Base-by-base conservation (phyloP, 2,888 invertebrate genomes). In the Lydus trimaculatus region DNA sequence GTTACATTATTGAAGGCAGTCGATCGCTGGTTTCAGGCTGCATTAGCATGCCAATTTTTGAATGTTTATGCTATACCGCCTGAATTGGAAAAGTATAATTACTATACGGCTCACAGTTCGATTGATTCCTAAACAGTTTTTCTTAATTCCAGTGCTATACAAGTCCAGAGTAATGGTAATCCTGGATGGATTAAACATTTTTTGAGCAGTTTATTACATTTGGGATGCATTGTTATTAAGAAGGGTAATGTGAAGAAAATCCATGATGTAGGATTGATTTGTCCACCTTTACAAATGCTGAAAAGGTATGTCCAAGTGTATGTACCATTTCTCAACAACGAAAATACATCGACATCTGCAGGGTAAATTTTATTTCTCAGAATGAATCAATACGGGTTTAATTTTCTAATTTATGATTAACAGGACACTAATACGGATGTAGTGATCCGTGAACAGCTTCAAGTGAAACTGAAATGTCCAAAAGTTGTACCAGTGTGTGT, bases 1-100 rank as follows among this genome's bases (percentile, higher is more conserved):
- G 82, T 83, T 15, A 75, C 87, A 4, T 80, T 84, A n/a, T 76
- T 91, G 20, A 43, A 73, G 7, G 87, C 88, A 0, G 85, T 91
- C 20, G 88, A 89, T 69, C 87, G 88, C 66, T 88, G 88, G 86
- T 90, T 86, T 76, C 90, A 90, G 68, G 88, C 88, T 2, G 89
- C 88, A 0, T 80, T 91, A 1, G 89, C 89, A 0, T 91, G 91
- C 77, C 91, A 91, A 77, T 83, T 91, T 61, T 82, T 91, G 31
- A 87, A 90, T 60, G 90, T 90, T 0, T 84, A 86, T 66, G 91
- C 89, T 0, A 88, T 91, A 70, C 89, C 91, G 0, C 84, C 89
- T 0, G 91, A 91, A 78, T 83, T 91, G 28, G 91, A 91, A 81
- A 91, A 89, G 90, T 90, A 82, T 76, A 70, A 64, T 58, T 36